Percentiles rank a stretch among this genome's conserved stretches.
phyloP scores from a whole-genome alignment of 2,888 invertebrate species.

The Rotaria sp. region DNA sequence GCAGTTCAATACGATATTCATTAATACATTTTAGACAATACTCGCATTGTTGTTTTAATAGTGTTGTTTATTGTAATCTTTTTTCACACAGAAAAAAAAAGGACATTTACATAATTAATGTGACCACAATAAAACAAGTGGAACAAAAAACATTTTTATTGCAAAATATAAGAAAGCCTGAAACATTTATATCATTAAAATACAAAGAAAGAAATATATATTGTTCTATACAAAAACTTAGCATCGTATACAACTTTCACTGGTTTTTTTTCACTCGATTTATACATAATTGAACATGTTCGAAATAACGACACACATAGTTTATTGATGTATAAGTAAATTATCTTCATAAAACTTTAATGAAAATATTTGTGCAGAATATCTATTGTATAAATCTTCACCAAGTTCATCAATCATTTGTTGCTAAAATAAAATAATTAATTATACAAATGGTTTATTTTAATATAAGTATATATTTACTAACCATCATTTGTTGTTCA shows the following conservation, averaged over 20 bases:
- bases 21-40: neutral
- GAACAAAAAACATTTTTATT: neutral
- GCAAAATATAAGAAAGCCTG: neutral
- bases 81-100: neutral
- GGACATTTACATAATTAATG: neutral
- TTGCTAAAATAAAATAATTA: neutral
- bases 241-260: neutral
- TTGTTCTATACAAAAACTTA: neutral
- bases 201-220: neutral
- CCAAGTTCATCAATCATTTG: constrained; percentile 20
- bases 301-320: neutral
- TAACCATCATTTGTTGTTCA: neutral
- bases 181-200: neutral
- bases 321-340: neutral
- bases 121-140: neutral
- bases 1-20: neutral
- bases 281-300: no score
- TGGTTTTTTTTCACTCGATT: neutral
- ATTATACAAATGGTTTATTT: neutral
- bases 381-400: neutral
- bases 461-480: neutral
- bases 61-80: neutral
- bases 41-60: no score
- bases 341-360: constrained; percentile 23
- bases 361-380: neutral